These are phyloP conservation scores for Macrocentrus cingulum DNA, from an alignment of 1,140 invertebrate genomes.

Conservation along the genomic window DNA sequence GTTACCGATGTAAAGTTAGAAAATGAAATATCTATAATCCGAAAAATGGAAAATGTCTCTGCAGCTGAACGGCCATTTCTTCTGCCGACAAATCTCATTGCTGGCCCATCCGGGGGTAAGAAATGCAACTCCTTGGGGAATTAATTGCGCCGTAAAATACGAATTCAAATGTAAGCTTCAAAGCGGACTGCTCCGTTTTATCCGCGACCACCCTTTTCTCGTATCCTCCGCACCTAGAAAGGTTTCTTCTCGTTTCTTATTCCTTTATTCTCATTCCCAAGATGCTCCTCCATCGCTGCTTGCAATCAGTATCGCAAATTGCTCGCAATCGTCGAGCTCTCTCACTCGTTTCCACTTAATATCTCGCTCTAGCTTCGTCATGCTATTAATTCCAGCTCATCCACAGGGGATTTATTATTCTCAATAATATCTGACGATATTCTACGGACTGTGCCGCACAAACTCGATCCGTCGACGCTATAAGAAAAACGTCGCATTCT, in stretches of 20 bases:
- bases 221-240: slow-evolving; percentile 9
- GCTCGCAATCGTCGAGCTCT: slow-evolving; percentile 18
- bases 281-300: slow-evolving; percentile 15
- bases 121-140: slow-evolving; percentile 22
- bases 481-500: not conserved
- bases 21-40: no score
- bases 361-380: not conserved
- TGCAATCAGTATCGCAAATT: slow-evolving; percentile 26
- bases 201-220: not conserved
- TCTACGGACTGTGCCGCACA: no score
- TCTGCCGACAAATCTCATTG: not conserved
- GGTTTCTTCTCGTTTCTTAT: slow-evolving; percentile 10
- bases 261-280: not conserved
- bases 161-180: slow-evolving; percentile 24
- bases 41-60: no score
- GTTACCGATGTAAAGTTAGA: no score
- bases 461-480: not conserved
- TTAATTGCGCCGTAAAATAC: slow-evolving; percentile 26
- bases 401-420: slow-evolving; percentile 25
- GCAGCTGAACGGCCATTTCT: no score
- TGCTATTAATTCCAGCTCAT: slow-evolving; percentile 23
- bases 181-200: slow-evolving; percentile 11
- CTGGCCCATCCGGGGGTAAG: not conserved
- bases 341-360: not conserved
- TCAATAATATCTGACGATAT: slow-evolving; percentile 15